Conservation (phyloP, 2,797 vertebrate species). For the Dicrostonyx torquatus region DNA sequence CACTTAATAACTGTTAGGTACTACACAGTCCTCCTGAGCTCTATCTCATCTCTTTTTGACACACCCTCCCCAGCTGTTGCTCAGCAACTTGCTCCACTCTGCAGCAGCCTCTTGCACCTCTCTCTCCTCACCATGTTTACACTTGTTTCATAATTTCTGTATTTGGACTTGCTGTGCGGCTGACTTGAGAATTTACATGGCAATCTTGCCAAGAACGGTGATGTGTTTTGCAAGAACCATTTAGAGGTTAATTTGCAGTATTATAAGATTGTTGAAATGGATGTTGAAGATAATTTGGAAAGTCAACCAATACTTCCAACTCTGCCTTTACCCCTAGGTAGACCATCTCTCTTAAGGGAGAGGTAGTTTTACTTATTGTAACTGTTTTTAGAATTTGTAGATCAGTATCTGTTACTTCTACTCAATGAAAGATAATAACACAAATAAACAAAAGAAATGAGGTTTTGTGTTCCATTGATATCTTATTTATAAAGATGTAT, state of each 20-base stretch:
- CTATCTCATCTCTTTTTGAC: background rate
- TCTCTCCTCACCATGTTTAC: background rate
- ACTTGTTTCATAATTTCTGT: background rate
- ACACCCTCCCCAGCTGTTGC: background rate
- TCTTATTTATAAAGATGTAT: background rate
- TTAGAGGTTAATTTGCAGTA: background rate
- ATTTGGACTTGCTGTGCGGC: background rate
- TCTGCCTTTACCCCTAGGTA: background rate
- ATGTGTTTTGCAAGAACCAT: background rate
- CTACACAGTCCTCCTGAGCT: background rate
- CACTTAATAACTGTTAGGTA: background rate
- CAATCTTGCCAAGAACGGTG: background rate
- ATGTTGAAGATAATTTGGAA: background rate
- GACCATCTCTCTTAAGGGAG: background rate
- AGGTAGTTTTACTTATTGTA: background rate
- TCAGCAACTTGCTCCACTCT: background rate
- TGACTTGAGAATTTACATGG: background rate
- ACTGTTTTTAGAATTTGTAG: background rate
- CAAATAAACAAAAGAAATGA: background rate
- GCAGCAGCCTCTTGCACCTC: background rate
- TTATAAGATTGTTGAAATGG: slow-evolving; percentile 2
- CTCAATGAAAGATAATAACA: background rate
- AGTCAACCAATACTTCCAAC: background rate
- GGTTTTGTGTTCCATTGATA: background rate
- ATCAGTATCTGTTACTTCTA: background rate